phyloP scores from a whole-genome alignment of 2,888 invertebrate species.

The Flabesymbios commensalis region DNA sequence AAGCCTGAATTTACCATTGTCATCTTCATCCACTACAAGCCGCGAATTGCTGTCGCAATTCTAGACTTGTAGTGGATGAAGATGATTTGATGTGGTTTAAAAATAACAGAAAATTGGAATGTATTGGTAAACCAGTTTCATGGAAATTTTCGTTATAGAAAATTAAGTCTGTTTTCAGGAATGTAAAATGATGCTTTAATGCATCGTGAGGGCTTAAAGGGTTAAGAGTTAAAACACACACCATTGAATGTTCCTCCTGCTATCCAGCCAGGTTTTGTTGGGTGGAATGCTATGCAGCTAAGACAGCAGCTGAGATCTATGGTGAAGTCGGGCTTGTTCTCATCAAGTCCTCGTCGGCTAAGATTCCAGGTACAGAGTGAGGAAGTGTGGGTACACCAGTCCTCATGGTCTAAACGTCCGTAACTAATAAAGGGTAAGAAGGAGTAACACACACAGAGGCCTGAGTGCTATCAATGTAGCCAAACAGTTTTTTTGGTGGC shows the following conservation, averaged over 20 bases:
- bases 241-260: conserved; percentile 63
- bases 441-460: conserved; percentile 1
- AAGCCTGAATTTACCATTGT: too few relatives aligned
- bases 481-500: neutral
- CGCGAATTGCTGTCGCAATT: too few relatives aligned
- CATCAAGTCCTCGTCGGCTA: conserved; percentile 53
- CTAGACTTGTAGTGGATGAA: too few relatives aligned
- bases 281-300: conserved; percentile 61
- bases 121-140: too few relatives aligned
- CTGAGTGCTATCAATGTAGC: neutral
- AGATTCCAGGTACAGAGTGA: conserved; percentile 61
- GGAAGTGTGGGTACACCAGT: conserved; percentile 62
- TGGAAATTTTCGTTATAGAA: too few relatives aligned
- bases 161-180: too few relatives aligned
- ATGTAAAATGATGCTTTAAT: too few relatives aligned
- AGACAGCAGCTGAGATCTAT: conserved; percentile 61
- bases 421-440: conserved; percentile 37
- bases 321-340: conserved; percentile 59
- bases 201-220: too few relatives aligned
- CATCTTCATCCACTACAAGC: too few relatives aligned
- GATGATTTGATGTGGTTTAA: too few relatives aligned
- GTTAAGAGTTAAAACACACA: too few relatives aligned
- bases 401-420: conserved; percentile 60
- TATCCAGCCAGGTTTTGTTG: conserved; percentile 59
- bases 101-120: too few relatives aligned